Conservation (phyloP, 1,140 invertebrate genomes). For the Papilio polytes region DNA sequence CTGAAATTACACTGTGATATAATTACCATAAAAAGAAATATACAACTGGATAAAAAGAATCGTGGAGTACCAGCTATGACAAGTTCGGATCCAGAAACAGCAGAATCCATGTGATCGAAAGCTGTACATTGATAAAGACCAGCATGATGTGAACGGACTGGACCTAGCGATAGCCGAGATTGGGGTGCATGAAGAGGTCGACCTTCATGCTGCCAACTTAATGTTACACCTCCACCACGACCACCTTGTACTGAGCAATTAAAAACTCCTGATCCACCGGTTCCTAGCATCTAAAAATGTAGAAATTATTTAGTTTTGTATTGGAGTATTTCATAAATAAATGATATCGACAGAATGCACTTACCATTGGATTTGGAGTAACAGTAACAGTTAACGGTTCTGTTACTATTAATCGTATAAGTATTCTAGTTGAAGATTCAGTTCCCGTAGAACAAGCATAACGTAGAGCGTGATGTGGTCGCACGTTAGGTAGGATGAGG, state of each 20-base stretch:
- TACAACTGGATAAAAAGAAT: conserved; percentile 12
- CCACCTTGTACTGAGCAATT: conserved; percentile 74
- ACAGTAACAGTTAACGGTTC: conserved; percentile 68
- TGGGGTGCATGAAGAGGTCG: conserved; percentile 73
- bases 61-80: conserved; percentile 75
- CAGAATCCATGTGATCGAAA: conserved; percentile 73
- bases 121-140: conserved; percentile 77
- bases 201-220: conserved; percentile 78
- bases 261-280: conserved; percentile 70
- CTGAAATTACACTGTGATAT: conserved; percentile 55
- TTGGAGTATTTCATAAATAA: neutral
- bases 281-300: conserved; percentile 69
- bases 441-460: conserved; percentile 68
- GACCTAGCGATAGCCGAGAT: conserved; percentile 63
- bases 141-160: conserved; percentile 69
- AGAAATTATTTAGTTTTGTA: neutral
- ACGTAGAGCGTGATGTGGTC: conserved; percentile 61
- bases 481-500: conserved; percentile 60
- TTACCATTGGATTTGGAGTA: conserved; percentile 74
- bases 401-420: conserved; percentile 66
- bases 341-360: conserved; percentile 32
- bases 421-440: conserved; percentile 59
- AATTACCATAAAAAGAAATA: conserved; percentile 7
- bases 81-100: conserved; percentile 69
- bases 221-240: conserved; percentile 65